These are phyloP conservation scores for Campoplex nolae DNA, from an alignment of 2,888 invertebrate genomes.

Conservation along the genomic window DNA sequence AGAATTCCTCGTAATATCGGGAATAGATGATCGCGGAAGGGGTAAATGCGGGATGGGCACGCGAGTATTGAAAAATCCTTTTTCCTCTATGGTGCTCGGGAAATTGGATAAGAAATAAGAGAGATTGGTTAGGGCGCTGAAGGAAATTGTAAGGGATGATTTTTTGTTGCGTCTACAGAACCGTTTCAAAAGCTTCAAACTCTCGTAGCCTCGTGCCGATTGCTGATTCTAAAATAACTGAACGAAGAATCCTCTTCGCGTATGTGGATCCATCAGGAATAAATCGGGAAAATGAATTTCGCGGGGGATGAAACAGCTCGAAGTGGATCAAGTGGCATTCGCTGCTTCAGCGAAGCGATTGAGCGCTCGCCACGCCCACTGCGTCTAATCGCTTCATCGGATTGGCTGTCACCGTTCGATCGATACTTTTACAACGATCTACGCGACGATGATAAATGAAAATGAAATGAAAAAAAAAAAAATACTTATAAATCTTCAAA, in stretches of 20 bases:
- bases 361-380: background rate
- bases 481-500: background rate
- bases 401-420: background rate
- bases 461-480: background rate
- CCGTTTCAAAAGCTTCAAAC: background rate
- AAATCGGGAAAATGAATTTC: too few species aligned
- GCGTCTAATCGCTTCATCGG: background rate
- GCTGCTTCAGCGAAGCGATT: background rate
- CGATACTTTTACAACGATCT: background rate
- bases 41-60: slow-evolving; percentile 58
- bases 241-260: background rate
- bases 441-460: too few species aligned
- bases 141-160: slow-evolving; percentile 52
- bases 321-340: too few species aligned
- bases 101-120: slow-evolving; percentile 53
- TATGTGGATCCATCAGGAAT: too few species aligned
- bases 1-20: slow-evolving; percentile 11
- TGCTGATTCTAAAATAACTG: background rate
- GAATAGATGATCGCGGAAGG: slow-evolving; percentile 43
- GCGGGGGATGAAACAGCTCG: too few species aligned
- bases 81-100: background rate
- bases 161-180: slow-evolving; percentile 27
- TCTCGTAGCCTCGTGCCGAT: background rate
- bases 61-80: slow-evolving; percentile 55
- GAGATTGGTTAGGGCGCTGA: background rate